Conservation (phyloP, 2,113 vertebrate genomes). For the Etheostoma spectabile region DNA sequence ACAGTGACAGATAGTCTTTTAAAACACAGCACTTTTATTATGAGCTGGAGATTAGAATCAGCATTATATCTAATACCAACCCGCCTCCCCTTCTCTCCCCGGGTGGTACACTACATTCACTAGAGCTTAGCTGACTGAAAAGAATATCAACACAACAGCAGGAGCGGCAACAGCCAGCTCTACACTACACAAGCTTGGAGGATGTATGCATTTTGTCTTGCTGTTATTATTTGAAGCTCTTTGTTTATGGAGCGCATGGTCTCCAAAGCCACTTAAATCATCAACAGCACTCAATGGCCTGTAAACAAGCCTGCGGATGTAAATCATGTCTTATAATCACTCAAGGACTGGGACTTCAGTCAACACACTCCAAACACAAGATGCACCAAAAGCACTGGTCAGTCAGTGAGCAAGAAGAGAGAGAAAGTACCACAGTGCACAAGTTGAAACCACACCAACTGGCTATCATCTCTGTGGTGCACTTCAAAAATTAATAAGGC, state of each 20-base stretch:
- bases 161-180: conserved; percentile 34
- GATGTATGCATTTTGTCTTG: conserved; percentile 47
- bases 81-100: conserved; percentile 40
- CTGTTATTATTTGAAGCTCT: conserved; percentile 57
- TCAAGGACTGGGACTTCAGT: conserved; percentile 39
- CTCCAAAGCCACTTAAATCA: conserved; percentile 68
- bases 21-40: conserved; percentile 66
- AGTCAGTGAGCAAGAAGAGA: conserved; percentile 7
- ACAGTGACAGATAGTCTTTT: conserved; percentile 54
- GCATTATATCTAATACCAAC: conserved; percentile 64
- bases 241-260: conserved; percentile 56
- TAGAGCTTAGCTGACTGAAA: conserved; percentile 56
- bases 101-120: conserved; percentile 51
- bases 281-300: conserved; percentile 39
- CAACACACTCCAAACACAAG: conserved; percentile 36
- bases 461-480: conserved; percentile 40
- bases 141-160: conserved; percentile 64
- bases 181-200: conserved; percentile 16
- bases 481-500: conserved; percentile 76
- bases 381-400: conserved; percentile 13
- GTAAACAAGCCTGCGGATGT: conserved; percentile 62
- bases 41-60: conserved; percentile 65
- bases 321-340: conserved; percentile 50
- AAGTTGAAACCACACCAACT: conserved; percentile 40
- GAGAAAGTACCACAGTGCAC: background rate